Evolutionary conservation across 2,888 invertebrate genomes (phyloP).

Genomic region (Scaptomyza caliginosa): DNA sequence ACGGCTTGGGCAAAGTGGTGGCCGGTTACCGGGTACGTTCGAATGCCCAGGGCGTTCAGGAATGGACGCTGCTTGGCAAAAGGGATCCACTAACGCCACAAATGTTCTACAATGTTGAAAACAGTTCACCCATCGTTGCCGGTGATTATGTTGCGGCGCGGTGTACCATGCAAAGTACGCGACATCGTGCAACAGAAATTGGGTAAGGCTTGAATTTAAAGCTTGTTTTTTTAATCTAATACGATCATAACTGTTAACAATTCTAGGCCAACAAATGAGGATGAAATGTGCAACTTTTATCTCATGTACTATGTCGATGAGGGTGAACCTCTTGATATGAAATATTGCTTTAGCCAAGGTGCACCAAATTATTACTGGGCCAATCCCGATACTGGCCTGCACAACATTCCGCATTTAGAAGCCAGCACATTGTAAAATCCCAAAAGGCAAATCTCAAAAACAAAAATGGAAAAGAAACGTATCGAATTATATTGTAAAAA

Average conservation of each 20-base stretch:
- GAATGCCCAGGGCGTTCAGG: conserved; percentile 86
- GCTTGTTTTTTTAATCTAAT: no score
- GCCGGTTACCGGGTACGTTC: conserved; percentile 90
- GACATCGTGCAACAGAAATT: conserved; percentile 87
- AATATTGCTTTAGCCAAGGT: conserved; percentile 93
- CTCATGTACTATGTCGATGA: conserved; percentile 95
- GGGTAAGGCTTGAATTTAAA: conserved; percentile 90
- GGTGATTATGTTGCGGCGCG: conserved; percentile 94
- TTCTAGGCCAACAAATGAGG: conserved; percentile 90
- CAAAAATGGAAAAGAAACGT: conserved; percentile 19
- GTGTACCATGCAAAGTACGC: conserved; percentile 94
- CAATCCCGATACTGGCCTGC: conserved; percentile 86
- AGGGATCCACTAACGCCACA: conserved; percentile 94
- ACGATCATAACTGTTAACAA: no score
- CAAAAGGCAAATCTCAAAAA: background rate
- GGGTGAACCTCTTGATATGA: conserved; percentile 89
- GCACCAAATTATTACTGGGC: conserved; percentile 94
- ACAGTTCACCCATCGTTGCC: conserved; percentile 86
- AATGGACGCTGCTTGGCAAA: conserved; percentile 94
- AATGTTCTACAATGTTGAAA: conserved; percentile 95
- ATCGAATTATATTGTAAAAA: conserved; percentile 37
- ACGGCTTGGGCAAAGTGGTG: conserved; percentile 93
- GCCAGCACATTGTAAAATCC: conserved; percentile 85
- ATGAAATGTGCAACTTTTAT: conserved; percentile 99
- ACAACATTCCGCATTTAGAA: conserved; percentile 90